Evolutionary conservation across 2,888 invertebrate genomes (phyloP), one percentile per base, ranked within the genome.

Genomic region (Amaurobius ferox): DNA sequence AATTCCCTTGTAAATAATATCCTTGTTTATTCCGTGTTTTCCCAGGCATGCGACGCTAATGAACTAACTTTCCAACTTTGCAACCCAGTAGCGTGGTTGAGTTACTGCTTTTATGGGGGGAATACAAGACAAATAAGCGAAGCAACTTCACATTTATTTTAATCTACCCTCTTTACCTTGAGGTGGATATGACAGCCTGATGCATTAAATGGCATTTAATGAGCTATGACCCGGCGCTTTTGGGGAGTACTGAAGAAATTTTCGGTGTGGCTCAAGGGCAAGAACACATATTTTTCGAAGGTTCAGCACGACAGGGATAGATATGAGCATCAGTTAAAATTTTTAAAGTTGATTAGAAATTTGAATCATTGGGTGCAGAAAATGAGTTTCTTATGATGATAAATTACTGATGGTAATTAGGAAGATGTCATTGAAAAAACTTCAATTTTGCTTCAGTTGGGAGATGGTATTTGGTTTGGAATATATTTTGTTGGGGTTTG

Each of bases 1-100:
- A 66, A 39, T 78, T 66, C 35, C 64, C 30, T 23, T 39, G 73
- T 80, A 80, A 80, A 67, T 77, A 77, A 83, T 77, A 77, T 55
- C 39, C 77, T 72, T 77, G 77, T 72, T 72, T 81, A 81, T 81
- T 40, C 83, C 77, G 77, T 48, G 72, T 39, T 29, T 72, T 67
- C 66, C 77, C 55, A 83, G 83, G 72, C 83, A 77, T 83, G 77
- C 39, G 83, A 83, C 77, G 55, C 72, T 83, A 67, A 83, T 72
- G 77, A 48, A 77, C 71, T 35, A 16, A 71, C 77, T 83, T 83
- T 77, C 71, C 71, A 35, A 11, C 35, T 73, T 23, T 40, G 28
- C 26, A 23, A 40, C 40, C 28, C 35, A 16, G 23, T 26, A 19
- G 23, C 35, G 32, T 68, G 39, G 44, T 39, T 79, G 40, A 71